Evolutionary conservation across 2,888 invertebrate species (phyloP), one percentile per base, ranked within the genome.

Genomic region (Mesorhabditis spiculigera): DNA sequence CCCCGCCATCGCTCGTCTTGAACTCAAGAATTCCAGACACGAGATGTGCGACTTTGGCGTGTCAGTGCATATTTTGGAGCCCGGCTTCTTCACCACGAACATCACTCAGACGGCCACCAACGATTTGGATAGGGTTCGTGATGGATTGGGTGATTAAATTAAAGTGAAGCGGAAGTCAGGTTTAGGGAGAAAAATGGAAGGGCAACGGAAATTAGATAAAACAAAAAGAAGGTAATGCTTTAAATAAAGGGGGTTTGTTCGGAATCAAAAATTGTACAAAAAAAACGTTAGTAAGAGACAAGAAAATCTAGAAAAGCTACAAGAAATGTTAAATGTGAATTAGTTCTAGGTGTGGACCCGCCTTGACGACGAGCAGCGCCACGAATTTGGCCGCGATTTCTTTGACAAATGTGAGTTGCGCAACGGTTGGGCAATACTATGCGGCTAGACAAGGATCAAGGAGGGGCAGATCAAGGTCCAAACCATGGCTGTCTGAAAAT

Each of bases 61-160:
- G 1, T 64, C 72, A 10, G 83, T 82, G 8, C 71, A 73, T 68
- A 70, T 82, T 45, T 68, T 83, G 42, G 84, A 84, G 70, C 84
- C 84, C 4, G 84, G 84, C 45, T 83, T 79, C 73, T 81, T 83
- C 73, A 73, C 75, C 5, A 83, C 83, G 43, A 78, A 75, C 58
- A 78, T 78, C n/a, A 78, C 78, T 42, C 78, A 78, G 67, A 75
- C 78, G 3, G 78, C 78, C 8, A 78, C 78, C 3, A 73, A 74
- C 61, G 76, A 78, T 43, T 70, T 78, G 50, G 78, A 78, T 50
- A 68, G 68, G 1, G 77, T 73, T 41, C 62, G 41, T 13, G 43
- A 42, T 69, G 28, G 28, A 28, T 28, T 1, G 28, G 28, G 3
- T 28, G 28, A 28, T 28, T 28, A 28, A 28, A 28, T 28, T 28